These are phyloP conservation scores for Illadopsis cleaveri DNA, from an alignment of 2,113 vertebrate genomes.

Conservation along the genomic window DNA sequence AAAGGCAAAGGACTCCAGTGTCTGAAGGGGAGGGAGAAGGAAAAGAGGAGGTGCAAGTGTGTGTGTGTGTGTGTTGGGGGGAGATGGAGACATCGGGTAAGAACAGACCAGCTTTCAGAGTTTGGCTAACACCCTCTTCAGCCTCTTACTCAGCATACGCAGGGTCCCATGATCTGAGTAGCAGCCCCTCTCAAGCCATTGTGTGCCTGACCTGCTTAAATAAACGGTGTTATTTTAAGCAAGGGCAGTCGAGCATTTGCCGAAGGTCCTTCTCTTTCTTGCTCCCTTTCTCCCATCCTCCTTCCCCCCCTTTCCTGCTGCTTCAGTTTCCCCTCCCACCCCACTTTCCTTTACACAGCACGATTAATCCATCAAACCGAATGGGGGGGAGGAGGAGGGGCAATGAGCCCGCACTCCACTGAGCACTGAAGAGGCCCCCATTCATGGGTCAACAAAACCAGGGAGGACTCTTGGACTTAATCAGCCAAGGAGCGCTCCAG, in stretches of 20 bases:
- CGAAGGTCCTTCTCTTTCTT: conserved; percentile 52
- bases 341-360: conserved; percentile 72
- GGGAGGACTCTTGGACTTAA: conserved; percentile 75
- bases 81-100: neutral
- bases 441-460: conserved; percentile 80
- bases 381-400: conserved; percentile 59
- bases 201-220: conserved; percentile 60
- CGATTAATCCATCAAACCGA: conserved; percentile 76
- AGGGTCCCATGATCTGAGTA: conserved; percentile 53
- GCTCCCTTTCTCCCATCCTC: conserved; percentile 33
- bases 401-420: conserved; percentile 78
- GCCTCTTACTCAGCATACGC: neutral
- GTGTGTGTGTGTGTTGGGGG: neutral
- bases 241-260: conserved; percentile 51
- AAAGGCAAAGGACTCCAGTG: neutral
- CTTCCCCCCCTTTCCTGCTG: conserved; percentile 41
- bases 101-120: conserved; percentile 42
- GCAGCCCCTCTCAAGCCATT: conserved; percentile 48
- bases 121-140: conserved; percentile 49
- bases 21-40: neutral
- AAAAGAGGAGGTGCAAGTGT: neutral
- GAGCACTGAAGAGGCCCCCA: conserved; percentile 81
- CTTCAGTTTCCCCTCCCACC: conserved; percentile 63
- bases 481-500: conserved; percentile 73
- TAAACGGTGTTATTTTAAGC: conserved; percentile 63